Evolutionary conservation across 2,888 invertebrate species (phyloP).

Genomic region (Xanthorhoe designata): DNA sequence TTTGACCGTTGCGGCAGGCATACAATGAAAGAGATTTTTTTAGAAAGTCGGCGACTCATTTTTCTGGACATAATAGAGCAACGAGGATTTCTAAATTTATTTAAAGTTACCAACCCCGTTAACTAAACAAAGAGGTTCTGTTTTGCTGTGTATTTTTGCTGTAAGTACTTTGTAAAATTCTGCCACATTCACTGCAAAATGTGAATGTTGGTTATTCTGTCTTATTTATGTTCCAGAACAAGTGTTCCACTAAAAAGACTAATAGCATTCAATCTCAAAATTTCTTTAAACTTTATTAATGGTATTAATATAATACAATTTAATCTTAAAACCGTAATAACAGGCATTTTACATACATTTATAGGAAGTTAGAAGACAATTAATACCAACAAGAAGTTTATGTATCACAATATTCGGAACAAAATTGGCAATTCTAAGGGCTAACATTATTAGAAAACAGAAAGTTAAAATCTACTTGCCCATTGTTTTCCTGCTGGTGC

Average conservation of each 20-base stretch:
- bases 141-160: neutral
- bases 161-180: no score
- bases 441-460: neutral
- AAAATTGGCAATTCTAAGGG: neutral
- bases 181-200: no score
- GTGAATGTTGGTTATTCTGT: no score
- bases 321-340: no score
- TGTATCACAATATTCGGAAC: neutral
- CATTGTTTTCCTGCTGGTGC: neutral
- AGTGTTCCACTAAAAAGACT: no score
- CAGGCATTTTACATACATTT: no score
- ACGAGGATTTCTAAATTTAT: neutral
- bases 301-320: no score
- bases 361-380: no score
- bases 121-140: no score
- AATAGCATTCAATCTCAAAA: no score
- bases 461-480: neutral
- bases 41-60: neutral
- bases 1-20: constrained; percentile 20
- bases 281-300: no score
- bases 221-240: no score
- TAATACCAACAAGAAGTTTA: neutral
- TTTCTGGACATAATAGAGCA: neutral
- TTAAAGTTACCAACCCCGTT: neutral
- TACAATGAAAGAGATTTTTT: constrained; percentile 6